Percentiles rank a stretch among this genome's conserved stretches.
Conservation (phyloP, 2,113 vertebrate genomes). For the Calidris pygmaea region DNA sequence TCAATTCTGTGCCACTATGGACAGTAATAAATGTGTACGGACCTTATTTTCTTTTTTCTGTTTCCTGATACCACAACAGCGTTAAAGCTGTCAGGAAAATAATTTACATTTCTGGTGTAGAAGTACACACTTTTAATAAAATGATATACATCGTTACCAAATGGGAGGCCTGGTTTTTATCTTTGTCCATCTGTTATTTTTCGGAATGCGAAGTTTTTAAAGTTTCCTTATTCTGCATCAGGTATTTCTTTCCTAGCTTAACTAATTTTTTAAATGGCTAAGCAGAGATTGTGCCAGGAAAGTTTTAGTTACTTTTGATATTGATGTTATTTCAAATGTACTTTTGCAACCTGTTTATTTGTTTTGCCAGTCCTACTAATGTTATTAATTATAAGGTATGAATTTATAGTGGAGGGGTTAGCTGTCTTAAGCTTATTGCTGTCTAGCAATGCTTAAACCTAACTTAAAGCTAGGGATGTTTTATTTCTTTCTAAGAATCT, state of each 20-base stretch:
- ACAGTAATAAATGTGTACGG: background rate
- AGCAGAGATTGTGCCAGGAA: background rate
- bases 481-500: background rate
- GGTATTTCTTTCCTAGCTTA: background rate
- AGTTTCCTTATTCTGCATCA: background rate
- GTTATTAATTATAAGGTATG: background rate
- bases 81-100: background rate
- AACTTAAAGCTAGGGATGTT: background rate
- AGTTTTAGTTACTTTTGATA: background rate
- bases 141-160: background rate
- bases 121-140: background rate
- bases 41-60: background rate
- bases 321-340: background rate
- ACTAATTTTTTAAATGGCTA: background rate
- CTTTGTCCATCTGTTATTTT: background rate
- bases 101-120: background rate
- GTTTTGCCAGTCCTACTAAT: background rate
- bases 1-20: slow-evolving; percentile 12
- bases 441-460: background rate
- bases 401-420: background rate
- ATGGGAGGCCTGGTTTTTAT: background rate
- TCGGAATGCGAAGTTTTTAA: background rate
- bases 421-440: background rate
- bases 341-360: background rate
- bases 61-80: background rate